Base-by-base conservation (phyloP, 1,140 invertebrate genomes). In the Bombus fervidus region DNA sequence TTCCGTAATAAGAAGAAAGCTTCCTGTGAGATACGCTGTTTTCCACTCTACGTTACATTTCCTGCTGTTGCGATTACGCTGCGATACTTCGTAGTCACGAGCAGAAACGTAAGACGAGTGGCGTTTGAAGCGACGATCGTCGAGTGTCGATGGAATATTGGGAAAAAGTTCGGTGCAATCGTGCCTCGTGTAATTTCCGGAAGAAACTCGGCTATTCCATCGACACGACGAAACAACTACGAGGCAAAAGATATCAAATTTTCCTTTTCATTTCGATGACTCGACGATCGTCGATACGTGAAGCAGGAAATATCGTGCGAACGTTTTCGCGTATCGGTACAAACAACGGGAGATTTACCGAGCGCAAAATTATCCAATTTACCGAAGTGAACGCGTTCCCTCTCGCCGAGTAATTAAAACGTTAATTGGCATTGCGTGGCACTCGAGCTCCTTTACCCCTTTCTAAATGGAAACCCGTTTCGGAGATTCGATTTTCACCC, bases 401-500 rank as follows among this genome's bases (percentile, higher is more conserved):
- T 31, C 47, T 31, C 28, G 31, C 31, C n/a, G 37, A 18, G 81
- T n/a, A 87, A 88, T 88, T 87, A 83, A 88, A 75, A 82, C 71
- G 79, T 80, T 80, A 72, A 53, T 68, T 62, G 72, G 47, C 64
- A 41, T 77, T 39, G 57, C 59, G 39, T 53, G 75, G 31, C 53
- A 68, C 74, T 66, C 53, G 75, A 78, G 85, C 47, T 73, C 59
- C 80, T 86, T 59, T 37, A 12, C 41, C 57, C 41, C 41, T 1
- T 62, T 76, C 43, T 64, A 53, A 83, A 83, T 66, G 80, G 57
- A 80, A 87, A 82, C 80, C 18, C 85, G 87, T 88, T 82, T 80
- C 47, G 75, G 69, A 74, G 80, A 73, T 66, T 88, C 69, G 66
- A 88, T 88, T 84, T 87, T 88, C 81, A 87, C 57, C 41, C 73